phyloP scores from a whole-genome alignment of 2,113 vertebrate species.

The Zootoca vivipara region DNA sequence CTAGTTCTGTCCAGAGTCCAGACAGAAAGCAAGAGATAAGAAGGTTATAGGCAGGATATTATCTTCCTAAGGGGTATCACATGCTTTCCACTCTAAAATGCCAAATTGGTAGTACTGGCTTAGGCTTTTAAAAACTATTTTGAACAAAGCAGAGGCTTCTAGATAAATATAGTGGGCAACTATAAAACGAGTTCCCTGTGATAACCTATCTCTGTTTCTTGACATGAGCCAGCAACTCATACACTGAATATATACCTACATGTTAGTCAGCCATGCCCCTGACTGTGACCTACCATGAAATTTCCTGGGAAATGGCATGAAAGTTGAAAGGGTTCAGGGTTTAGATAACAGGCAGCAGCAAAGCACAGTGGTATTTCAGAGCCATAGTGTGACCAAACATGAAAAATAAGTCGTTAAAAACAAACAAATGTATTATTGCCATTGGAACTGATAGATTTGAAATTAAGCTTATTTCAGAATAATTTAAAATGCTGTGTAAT shows the following conservation, averaged over 20 bases:
- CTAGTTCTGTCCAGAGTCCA: constrained; percentile 44
- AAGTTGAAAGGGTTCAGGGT: background rate
- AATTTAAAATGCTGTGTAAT: background rate
- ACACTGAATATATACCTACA: background rate
- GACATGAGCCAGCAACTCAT: constrained; percentile 21
- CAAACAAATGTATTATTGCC: background rate
- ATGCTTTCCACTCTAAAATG: constrained; percentile 46
- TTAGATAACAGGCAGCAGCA: constrained; percentile 3
- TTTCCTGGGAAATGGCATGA: background rate
- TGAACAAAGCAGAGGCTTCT: constrained; percentile 32
- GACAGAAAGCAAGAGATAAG: constrained; percentile 54
- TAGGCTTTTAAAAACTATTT: constrained; percentile 55
- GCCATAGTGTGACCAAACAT: background rate
- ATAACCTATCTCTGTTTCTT: constrained; percentile 41
- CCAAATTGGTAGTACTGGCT: constrained; percentile 29
- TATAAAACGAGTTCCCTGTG: constrained; percentile 33
- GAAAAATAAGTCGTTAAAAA: background rate
- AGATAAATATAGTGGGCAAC: background rate
- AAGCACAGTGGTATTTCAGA: background rate
- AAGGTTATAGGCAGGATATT: constrained; percentile 50
- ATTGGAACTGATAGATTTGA: background rate
- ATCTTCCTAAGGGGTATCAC: constrained; percentile 53
- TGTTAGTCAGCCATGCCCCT: constrained; percentile 4
- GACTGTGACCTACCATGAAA: constrained; percentile 13
- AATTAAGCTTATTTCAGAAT: background rate